These are phyloP conservation scores for Neodon shergylaensis DNA, from an alignment of 2,113 vertebrate species.

Conservation along the genomic window DNA sequence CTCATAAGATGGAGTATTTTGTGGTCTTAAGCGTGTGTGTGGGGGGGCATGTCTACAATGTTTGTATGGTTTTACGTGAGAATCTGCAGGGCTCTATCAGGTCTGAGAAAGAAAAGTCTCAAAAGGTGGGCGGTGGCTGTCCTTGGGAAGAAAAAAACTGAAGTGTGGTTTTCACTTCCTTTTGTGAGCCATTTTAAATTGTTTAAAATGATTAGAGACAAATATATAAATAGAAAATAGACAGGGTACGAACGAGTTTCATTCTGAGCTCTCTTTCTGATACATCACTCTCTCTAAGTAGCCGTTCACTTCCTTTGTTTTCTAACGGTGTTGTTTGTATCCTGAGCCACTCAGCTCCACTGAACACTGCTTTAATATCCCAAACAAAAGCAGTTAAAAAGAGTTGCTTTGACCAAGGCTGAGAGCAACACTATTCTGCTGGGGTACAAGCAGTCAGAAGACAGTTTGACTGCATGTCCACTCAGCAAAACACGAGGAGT, in stretches of 20 bases:
- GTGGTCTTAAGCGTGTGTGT: neutral
- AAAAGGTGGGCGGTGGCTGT: neutral
- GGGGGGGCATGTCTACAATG: neutral
- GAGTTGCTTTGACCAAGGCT: neutral
- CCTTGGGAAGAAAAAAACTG: neutral
- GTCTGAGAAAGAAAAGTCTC: neutral
- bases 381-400: neutral
- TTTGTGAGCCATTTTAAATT: neutral
- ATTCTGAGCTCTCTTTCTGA: neutral
- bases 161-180: conserved; percentile 8
- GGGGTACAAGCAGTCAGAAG: too few species aligned
- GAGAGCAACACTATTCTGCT: too few species aligned
- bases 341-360: neutral
- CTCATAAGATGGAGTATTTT: neutral
- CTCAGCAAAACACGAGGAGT: neutral
- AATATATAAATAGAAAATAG: conserved; percentile 1
- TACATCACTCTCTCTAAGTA: neutral
- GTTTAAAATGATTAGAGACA: neutral
- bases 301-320: conserved; percentile 31
- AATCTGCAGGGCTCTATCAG: neutral
- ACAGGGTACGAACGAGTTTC: neutral
- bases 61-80: neutral
- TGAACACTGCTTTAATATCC: neutral
- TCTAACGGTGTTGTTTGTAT: neutral
- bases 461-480: neutral